A percentile compares a stretch with the other conserved stretches of the same genome.
These are phyloP conservation scores for Falco rusticolus DNA, from an alignment of 2,797 vertebrate species.

Conservation along the genomic window DNA sequence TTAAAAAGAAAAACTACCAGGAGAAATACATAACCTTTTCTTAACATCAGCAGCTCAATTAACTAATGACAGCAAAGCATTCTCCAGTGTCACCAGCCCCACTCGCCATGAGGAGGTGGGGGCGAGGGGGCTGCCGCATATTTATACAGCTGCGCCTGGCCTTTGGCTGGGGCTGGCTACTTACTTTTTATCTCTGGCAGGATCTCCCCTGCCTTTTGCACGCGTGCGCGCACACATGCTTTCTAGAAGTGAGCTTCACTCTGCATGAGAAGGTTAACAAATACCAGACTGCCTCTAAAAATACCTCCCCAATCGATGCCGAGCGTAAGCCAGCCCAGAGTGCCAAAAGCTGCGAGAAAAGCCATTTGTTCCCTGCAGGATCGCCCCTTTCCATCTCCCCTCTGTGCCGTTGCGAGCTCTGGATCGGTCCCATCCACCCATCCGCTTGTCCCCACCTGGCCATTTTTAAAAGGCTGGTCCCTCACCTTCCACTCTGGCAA, in stretches of 20 bases:
- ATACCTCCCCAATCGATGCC: conserved; percentile 48
- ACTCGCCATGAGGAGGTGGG: neutral
- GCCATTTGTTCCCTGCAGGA: neutral
- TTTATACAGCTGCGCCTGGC: conserved; percentile 79
- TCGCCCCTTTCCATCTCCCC: neutral
- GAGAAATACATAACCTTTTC: conserved; percentile 85
- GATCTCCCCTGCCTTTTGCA: conserved; percentile 64
- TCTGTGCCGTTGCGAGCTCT: neutral
- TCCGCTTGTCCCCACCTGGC: neutral
- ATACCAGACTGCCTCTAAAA: conserved; percentile 60
- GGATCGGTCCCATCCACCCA: neutral
- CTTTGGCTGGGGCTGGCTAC: conserved; percentile 65
- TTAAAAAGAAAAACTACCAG: conserved; percentile 81
- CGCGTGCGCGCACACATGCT: conserved; percentile 36
- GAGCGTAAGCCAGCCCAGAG: neutral
- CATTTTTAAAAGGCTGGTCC: neutral
- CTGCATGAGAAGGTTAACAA: conserved; percentile 56
- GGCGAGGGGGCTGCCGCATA: conserved; percentile 9
- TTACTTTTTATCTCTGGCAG: conserved; percentile 74
- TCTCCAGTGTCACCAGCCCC: conserved; percentile 79
- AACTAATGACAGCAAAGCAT: conserved; percentile 84
- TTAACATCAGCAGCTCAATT: conserved; percentile 84
- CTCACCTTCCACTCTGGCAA: neutral
- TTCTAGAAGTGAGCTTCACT: conserved; percentile 27
- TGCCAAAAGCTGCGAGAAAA: conserved; percentile 15